Conservation (phyloP, 2,888 invertebrate species). For the Lordiphosa fenestrarum region DNA sequence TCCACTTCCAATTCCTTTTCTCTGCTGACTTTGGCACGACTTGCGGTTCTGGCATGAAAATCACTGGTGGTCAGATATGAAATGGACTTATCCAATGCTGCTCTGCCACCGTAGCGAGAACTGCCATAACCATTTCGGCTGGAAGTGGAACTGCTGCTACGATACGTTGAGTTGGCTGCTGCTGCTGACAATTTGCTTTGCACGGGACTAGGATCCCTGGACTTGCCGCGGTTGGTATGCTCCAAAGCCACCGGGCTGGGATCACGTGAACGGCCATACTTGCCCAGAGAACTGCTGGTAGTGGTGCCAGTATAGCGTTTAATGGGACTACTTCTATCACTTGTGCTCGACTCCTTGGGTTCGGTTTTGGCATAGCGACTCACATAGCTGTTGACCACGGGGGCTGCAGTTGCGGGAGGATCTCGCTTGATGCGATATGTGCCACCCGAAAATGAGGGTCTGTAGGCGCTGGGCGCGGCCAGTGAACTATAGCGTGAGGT, state of each 20-base stretch:
- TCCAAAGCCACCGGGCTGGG: constrained; percentile 78
- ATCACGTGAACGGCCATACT: constrained; percentile 77
- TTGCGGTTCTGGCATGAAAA: constrained; percentile 76
- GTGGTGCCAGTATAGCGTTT: constrained; percentile 68
- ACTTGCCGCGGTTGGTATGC: constrained; percentile 77
- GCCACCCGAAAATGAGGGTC: constrained; percentile 80
- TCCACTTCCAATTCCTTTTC: constrained; percentile 72
- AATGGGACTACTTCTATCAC: constrained; percentile 62
- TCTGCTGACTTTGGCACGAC: constrained; percentile 73
- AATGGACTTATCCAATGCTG: constrained; percentile 69
- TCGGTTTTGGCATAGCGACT: constrained; percentile 72
- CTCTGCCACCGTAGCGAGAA: constrained; percentile 23
- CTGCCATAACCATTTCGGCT: constrained; percentile 45
- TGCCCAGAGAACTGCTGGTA: constrained; percentile 59
- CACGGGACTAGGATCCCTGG: constrained; percentile 83
- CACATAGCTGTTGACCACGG: constrained; percentile 65
- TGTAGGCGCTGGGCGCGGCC: constrained; percentile 77
- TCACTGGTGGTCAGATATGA: constrained; percentile 79
- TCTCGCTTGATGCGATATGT: constrained; percentile 80
- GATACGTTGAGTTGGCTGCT: constrained; percentile 77
- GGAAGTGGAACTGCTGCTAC: constrained; percentile 42
- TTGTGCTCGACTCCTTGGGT: constrained; percentile 55
- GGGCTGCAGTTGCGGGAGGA: constrained; percentile 47
- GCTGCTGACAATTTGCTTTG: constrained; percentile 80
- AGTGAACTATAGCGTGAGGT: constrained; percentile 75